phyloP scores from a whole-genome alignment of 23 tunicate species.

The Botrylloides violaceus region DNA sequence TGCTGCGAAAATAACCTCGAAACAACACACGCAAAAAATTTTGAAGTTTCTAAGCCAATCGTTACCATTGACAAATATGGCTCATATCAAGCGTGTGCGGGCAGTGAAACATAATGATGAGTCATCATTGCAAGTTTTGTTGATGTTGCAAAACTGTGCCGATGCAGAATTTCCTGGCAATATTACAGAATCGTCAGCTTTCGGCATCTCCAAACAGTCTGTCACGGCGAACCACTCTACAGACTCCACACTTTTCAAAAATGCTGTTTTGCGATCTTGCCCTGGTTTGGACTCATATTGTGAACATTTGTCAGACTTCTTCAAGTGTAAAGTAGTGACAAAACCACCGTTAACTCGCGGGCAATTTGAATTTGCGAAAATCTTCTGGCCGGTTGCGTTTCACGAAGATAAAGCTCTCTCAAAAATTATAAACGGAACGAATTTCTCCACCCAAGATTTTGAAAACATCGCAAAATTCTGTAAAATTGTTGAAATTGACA shows the following conservation, averaged over 20 bases:
- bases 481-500: conserved; percentile 30
- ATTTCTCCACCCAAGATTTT: conserved; percentile 33
- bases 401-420: conserved; percentile 73
- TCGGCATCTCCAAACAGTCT: too few relatives aligned
- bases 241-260: too few relatives aligned
- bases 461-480: conserved; percentile 23
- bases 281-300: conserved; percentile 21
- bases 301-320: conserved; percentile 8
- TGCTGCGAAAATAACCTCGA: conserved; percentile 31
- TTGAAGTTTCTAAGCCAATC: conserved; percentile 28
- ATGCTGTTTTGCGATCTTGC: neutral
- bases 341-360: conserved; percentile 53
- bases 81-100: conserved; percentile 66
- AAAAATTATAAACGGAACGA: conserved; percentile 28
- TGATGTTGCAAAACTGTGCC: conserved; percentile 25
- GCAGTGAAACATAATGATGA: conserved; percentile 7
- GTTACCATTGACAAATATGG: conserved; percentile 35
- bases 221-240: too few relatives aligned
- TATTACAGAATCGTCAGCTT: too few relatives aligned
- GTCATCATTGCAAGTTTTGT: conserved; percentile 29
- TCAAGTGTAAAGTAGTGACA: conserved; percentile 30
- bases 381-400: conserved; percentile 81
- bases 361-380: conserved; percentile 67
- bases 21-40: conserved; percentile 28
- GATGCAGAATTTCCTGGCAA: neutral